phyloP scores from a whole-genome alignment of 2,113 vertebrate species.

The Zosterops pallidus region DNA sequence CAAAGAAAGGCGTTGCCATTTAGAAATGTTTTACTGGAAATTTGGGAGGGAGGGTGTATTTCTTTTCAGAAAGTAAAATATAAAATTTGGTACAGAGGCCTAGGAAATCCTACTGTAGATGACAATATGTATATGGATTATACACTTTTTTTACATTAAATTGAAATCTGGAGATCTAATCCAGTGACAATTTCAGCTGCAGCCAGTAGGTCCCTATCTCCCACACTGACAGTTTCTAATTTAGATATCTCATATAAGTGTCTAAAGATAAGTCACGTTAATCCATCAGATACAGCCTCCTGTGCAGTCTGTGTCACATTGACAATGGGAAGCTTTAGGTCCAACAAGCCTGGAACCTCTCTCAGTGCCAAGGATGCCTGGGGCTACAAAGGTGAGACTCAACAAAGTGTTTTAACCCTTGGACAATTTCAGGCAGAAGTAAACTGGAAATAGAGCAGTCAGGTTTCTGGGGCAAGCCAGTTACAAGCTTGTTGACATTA shows the following conservation, averaged over 20 bases:
- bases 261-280: neutral
- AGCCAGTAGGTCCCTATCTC: neutral
- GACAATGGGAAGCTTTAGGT: neutral
- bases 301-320: neutral
- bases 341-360: neutral
- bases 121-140: neutral
- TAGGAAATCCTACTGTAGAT: neutral
- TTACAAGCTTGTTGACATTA: neutral
- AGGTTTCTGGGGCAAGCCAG: neutral
- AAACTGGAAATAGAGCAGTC: neutral
- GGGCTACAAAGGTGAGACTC: neutral
- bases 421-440: neutral
- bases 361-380: neutral
- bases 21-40: neutral
- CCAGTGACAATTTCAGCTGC: neutral
- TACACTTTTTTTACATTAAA: neutral
- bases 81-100: neutral
- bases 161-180: neutral
- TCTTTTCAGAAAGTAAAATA: neutral
- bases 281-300: neutral
- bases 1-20: neutral
- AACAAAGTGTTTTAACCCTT: neutral
- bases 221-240: neutral
- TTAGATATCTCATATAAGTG: neutral
- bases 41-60: fast-evolving